Evolutionary conservation across 2,113 vertebrate genomes (phyloP).

Genomic region (Platanista minor): DNA sequence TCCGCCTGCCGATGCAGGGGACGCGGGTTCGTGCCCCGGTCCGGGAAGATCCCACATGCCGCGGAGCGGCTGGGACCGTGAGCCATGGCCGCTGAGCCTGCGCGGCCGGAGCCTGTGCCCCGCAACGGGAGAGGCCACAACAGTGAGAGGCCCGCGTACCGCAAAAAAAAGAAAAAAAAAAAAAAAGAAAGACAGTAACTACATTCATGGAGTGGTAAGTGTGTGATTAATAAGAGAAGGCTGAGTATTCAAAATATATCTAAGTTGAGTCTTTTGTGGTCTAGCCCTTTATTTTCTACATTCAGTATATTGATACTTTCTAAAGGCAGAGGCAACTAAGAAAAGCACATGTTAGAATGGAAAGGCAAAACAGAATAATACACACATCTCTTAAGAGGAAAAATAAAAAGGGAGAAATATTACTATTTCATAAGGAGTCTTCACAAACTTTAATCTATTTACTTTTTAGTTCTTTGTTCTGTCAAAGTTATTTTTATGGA

Average conservation of each 20-base stretch:
- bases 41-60: too few species aligned
- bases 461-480: constrained; percentile 29
- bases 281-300: background rate
- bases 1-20: too few species aligned
- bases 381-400: background rate
- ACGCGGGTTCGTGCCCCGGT: too few species aligned
- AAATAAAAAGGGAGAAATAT: background rate
- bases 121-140: too few species aligned
- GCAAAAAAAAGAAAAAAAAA: too few species aligned
- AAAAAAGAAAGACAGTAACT: background rate
- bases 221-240: background rate
- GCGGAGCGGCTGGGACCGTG: too few species aligned
- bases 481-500: constrained; percentile 35
- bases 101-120: too few species aligned
- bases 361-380: background rate
- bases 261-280: background rate
- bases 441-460: constrained; percentile 23
- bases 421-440: background rate
- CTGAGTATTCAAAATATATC: background rate
- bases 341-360: background rate
- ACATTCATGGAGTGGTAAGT: background rate
- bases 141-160: too few species aligned
- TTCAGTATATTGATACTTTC: background rate
- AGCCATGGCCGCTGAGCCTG: too few species aligned
- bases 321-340: background rate